These are phyloP conservation scores for Otolemur garnettii DNA, from an alignment of 2,113 vertebrate genomes.

Conservation along the genomic window DNA sequence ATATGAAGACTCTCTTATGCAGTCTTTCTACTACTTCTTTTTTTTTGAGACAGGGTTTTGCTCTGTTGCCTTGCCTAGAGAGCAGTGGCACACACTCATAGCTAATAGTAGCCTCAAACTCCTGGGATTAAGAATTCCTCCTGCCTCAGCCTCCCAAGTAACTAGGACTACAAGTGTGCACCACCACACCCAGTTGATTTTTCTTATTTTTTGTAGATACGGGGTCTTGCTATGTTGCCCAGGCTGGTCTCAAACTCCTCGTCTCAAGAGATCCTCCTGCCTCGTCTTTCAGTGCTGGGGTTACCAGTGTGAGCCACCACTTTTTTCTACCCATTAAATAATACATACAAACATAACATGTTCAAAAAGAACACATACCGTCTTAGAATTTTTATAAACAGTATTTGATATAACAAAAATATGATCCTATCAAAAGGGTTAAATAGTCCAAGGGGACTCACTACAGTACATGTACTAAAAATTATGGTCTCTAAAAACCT, in stretches of 20 bases:
- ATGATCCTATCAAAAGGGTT: not conserved
- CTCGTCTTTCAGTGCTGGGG: not conserved
- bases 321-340: not conserved
- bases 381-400: not conserved
- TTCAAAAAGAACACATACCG: not conserved
- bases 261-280: not conserved
- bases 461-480: not conserved
- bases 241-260: not conserved
- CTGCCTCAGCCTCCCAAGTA: not conserved
- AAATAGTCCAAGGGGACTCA: not conserved
- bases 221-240: not conserved
- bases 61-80: not conserved
- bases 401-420: conserved; percentile 18
- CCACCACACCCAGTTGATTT: not conserved
- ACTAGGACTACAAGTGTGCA: not conserved
- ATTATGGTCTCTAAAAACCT: not conserved
- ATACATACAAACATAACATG: not conserved
- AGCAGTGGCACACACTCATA: not conserved
- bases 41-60: not conserved
- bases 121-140: not conserved
- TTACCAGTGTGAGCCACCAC: not conserved
- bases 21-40: not conserved
- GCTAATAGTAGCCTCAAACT: not conserved
- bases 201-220: not conserved
- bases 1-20: not conserved